A percentile compares a stretch with the other conserved stretches of the same genome.
Conservation (phyloP, 2,888 invertebrate genomes). For the Hyles lineata region DNA sequence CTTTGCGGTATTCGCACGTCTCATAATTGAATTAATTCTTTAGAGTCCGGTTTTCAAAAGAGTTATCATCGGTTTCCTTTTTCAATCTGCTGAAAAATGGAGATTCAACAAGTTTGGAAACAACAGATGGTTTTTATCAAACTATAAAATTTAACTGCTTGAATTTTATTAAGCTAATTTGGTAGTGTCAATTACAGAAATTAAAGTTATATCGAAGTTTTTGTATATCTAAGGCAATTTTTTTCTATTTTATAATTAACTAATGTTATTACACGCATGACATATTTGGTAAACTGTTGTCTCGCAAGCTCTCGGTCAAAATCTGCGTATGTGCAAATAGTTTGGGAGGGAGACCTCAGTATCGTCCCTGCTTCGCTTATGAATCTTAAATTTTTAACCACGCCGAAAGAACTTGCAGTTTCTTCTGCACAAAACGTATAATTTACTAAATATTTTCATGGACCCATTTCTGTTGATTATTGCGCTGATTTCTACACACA, state of each 20-base stretch:
- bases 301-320: not conserved
- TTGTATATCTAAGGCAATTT: not conserved
- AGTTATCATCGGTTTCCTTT: conserved; percentile 34
- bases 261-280: too few relatives aligned
- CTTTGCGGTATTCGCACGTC: conserved; percentile 63
- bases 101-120: conserved; percentile 34
- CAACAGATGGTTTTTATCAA: conserved; percentile 40
- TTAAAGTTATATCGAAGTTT: not conserved
- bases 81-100: conserved; percentile 37
- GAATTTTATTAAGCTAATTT: too few relatives aligned
- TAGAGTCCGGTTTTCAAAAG: conserved; percentile 42
- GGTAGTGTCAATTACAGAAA: not conserved
- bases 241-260: not conserved
- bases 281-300: not conserved
- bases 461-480: not conserved
- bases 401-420: conserved; percentile 59
- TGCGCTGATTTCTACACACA: not conserved
- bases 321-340: not conserved
- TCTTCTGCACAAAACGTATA: not conserved
- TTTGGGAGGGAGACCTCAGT: not conserved
- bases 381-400: conserved; percentile 76
- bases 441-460: not conserved
- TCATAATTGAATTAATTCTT: conserved; percentile 64
- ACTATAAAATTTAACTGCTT: conserved; percentile 47
- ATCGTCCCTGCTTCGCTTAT: conserved; percentile 64